Base-by-base conservation (phyloP, 2,113 vertebrate species). In the Tricholaema leucomelas region DNA sequence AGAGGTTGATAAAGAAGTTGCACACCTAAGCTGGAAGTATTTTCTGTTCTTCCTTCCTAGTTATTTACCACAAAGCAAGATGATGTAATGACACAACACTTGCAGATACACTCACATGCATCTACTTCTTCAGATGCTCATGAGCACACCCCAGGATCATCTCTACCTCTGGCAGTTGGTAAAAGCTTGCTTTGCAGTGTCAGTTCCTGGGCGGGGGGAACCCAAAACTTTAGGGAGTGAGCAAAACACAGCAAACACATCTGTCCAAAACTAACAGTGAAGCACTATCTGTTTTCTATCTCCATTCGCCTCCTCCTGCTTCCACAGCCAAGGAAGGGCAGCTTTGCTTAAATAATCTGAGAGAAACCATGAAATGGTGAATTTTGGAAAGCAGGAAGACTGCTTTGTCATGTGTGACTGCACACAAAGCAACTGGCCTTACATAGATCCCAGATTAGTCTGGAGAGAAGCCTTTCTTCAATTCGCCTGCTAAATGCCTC, bases 101-200 rank as follows among this genome's bases (percentile, higher is more conserved):
- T 17, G 15, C 19, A 54, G 20, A 31, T 64, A 28, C 14, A 31
- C 40, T 66, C 21, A n/a, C 0, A 0, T 7, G 24, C 15, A 66
- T 9, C 50, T 12, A 19, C 8, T 28, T 48, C 33, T 52, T 11
- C 10, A 63, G 54, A 28, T 15, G 61, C 0, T 30, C 8, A 2
- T 38, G 60, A 61, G 36, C 56, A 65, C 56, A 70, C 4, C 18
- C 40, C 30, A 35, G 33, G 38, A 36, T 25, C 85, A 36, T 31
- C 16, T 50, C 3, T 3, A 74, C 48, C 59, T 60, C 33, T 79
- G 31, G 66, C 10, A 67, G 16, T 1, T 40, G 36, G 9, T 8
- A 42, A 87, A 85, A 79, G 10, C 12, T 67, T n/a, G 10, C 30
- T 48, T 54, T 84, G 33, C 46, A 66, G 10, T 2, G 2, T 33